Evolutionary conservation across 1,140 invertebrate species (phyloP).

Genomic region (Brachionus asplanchnoidis): DNA sequence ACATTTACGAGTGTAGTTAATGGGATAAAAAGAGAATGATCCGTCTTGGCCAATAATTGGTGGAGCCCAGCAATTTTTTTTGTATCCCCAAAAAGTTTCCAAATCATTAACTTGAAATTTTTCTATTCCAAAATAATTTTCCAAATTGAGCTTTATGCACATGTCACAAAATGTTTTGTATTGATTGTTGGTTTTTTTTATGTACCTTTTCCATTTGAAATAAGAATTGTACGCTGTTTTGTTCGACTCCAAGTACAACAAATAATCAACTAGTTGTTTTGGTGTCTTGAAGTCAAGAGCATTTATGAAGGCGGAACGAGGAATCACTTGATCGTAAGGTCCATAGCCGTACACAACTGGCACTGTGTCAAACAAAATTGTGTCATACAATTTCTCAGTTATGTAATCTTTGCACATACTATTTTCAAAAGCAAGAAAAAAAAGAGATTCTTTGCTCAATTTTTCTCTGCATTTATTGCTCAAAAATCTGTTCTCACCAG

Average conservation of each 20-base stretch:
- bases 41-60: background rate
- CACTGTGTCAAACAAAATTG: background rate
- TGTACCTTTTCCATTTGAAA: conserved; percentile 40
- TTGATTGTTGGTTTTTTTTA: background rate
- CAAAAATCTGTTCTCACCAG: background rate
- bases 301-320: conserved; percentile 37
- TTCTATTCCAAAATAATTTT: conserved; percentile 1
- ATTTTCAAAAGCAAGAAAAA: conserved; percentile 50
- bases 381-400: conserved; percentile 52
- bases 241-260: conserved; percentile 13
- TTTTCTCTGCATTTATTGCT: background rate
- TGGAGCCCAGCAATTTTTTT: background rate
- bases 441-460: background rate
- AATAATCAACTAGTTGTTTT: background rate
- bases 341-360: conserved; percentile 12
- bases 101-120: background rate
- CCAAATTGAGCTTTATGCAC: conserved; percentile 20
- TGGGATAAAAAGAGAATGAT: background rate
- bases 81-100: background rate
- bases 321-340: background rate
- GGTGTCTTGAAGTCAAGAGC: conserved; percentile 16
- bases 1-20: background rate
- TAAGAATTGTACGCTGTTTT: conserved; percentile 23
- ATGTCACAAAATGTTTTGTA: conserved; percentile 22
- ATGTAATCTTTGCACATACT: conserved; percentile 52